phyloP scores from a whole-genome alignment of 2,797 vertebrate species.

The Pantherophis vulpinus region DNA sequence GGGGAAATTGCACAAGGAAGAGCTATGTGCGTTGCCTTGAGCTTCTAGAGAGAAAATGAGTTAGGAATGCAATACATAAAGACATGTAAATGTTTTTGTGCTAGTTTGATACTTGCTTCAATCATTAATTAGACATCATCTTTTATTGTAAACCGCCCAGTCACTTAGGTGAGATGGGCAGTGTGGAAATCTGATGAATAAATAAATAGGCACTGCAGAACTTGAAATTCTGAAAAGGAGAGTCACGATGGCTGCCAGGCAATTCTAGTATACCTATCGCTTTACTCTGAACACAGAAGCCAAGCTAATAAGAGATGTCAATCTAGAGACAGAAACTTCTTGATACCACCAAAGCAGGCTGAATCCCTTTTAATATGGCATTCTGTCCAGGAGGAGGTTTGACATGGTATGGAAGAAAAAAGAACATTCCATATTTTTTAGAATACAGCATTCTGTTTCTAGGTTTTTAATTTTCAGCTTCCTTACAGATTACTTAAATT shows the following conservation, averaged over 20 bases:
- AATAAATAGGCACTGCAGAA: not conserved
- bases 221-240: not conserved
- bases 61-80: not conserved
- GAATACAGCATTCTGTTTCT: not conserved
- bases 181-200: not conserved
- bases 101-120: not conserved
- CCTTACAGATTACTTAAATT: not conserved
- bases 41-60: not conserved
- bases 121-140: not conserved
- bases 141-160: not conserved
- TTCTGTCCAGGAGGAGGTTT: not conserved
- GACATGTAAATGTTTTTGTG: not conserved
- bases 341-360: not conserved
- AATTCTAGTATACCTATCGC: not conserved
- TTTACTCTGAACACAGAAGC: not conserved
- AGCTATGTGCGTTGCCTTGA: not conserved
- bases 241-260: not conserved
- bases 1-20: not conserved
- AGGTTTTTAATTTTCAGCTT: not conserved
- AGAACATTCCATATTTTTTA: not conserved
- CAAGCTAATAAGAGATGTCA: not conserved
- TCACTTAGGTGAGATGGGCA: not conserved
- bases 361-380: not conserved
- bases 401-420: not conserved
- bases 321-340: not conserved